Evolutionary conservation across 2,113 vertebrate species (phyloP).

Genomic region (Myocastor coypus): DNA sequence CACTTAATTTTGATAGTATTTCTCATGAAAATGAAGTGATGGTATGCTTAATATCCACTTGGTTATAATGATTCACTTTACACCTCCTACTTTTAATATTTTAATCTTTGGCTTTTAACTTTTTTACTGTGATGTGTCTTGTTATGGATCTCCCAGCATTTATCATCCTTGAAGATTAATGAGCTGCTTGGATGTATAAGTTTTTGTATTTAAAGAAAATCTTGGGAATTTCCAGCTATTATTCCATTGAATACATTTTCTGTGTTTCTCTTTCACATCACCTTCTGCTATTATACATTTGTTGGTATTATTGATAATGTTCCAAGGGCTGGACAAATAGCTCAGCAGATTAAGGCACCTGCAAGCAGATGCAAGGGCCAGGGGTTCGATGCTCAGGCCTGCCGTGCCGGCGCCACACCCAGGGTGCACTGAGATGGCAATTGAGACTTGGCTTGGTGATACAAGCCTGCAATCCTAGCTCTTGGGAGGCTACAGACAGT

Average conservation of each 20-base stretch:
- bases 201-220: neutral
- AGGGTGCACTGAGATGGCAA: no score
- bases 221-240: neutral
- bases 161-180: neutral
- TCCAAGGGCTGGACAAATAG: no score
- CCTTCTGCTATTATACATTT: neutral
- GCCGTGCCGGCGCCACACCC: no score
- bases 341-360: no score
- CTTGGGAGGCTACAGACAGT: no score
- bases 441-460: no score
- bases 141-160: neutral
- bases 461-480: no score
- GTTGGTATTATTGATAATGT: conserved; percentile 15
- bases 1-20: neutral
- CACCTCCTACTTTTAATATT: neutral
- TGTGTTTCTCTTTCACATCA: neutral
- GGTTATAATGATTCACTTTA: neutral
- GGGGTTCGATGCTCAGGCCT: no score
- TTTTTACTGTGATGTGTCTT: conserved; percentile 29
- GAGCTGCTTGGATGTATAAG: neutral
- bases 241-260: neutral
- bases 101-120: conserved; percentile 18
- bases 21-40: conserved; percentile 2
- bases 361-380: no score
- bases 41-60: neutral